phyloP scores from a whole-genome alignment of 2,888 invertebrate genomes.

The Panzeria rudis region DNA sequence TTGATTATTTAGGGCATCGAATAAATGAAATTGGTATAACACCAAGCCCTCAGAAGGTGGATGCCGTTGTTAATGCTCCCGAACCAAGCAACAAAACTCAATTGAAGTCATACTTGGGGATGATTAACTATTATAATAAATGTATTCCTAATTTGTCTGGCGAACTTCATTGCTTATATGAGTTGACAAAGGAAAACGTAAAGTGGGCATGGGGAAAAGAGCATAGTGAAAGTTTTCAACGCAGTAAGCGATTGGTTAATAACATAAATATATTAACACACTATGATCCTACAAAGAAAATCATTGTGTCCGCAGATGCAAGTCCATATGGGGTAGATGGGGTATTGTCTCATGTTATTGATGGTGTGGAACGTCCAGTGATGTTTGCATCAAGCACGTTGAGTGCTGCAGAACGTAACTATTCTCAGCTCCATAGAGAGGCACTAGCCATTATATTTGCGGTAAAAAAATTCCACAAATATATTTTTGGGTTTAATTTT shows the following conservation, averaged over 20 bases:
- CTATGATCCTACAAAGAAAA: slow-evolving; percentile 48
- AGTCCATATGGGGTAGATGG: slow-evolving; percentile 37
- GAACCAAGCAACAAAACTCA: slow-evolving; percentile 58
- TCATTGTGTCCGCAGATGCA: slow-evolving; percentile 47
- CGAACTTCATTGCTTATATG: neutral
- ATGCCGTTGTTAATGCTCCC: slow-evolving; percentile 52
- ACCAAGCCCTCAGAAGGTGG: slow-evolving; percentile 45
- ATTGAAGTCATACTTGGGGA: slow-evolving; percentile 64
- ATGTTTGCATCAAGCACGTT: slow-evolving; percentile 56
- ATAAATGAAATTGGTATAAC: slow-evolving; percentile 53
- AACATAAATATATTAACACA: slow-evolving; percentile 58
- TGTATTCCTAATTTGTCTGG: too few relatives aligned
- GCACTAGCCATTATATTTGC: slow-evolving; percentile 30
- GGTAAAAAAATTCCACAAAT: slow-evolving; percentile 58
- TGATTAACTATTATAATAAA: slow-evolving; percentile 33
- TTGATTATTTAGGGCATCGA: slow-evolving; percentile 63
- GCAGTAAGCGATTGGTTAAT: slow-evolving; percentile 57
- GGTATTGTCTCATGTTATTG: slow-evolving; percentile 56
- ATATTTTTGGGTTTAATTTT: slow-evolving; percentile 57
- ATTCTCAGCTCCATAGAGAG: slow-evolving; percentile 40
- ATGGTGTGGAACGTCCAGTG: slow-evolving; percentile 62
- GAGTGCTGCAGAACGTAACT: slow-evolving; percentile 46
- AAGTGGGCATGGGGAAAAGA: slow-evolving; percentile 49
- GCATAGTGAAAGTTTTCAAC: slow-evolving; percentile 52
- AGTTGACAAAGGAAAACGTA: slow-evolving; percentile 28